A percentile compares a stretch with the other conserved stretches of the same genome.
These are phyloP conservation scores for Notodonta dromedarius DNA, from an alignment of 2,888 invertebrate genomes.

Conservation along the genomic window DNA sequence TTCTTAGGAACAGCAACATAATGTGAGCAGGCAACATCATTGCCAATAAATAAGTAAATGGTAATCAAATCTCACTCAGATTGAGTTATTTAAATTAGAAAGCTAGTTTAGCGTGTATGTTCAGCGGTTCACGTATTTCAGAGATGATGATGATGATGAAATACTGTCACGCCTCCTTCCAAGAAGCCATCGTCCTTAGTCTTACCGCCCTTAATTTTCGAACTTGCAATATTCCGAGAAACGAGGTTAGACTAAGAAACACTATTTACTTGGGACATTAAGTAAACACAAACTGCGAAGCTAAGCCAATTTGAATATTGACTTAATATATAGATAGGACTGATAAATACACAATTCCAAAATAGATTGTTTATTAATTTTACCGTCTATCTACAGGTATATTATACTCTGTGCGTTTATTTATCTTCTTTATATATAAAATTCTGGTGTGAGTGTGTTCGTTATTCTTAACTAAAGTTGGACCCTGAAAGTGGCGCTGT, in stretches of 20 bases:
- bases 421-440: no score
- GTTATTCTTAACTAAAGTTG: no score
- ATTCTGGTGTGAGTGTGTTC: no score
- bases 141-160: no score
- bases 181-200: not conserved
- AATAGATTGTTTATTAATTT: slow-evolving; percentile 2
- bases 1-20: no score
- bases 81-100: no score
- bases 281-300: slow-evolving; percentile 5
- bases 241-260: slow-evolving; percentile 18
- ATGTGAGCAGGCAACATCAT: no score
- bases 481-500: no score
- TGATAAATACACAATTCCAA: slow-evolving; percentile 19
- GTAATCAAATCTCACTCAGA: no score
- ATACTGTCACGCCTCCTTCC: not conserved
- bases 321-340: slow-evolving; percentile 14
- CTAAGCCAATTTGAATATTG: slow-evolving; percentile 9
- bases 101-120: no score
- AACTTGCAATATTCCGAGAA: slow-evolving; percentile 28
- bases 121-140: no score
- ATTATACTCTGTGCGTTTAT: not conserved
- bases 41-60: no score
- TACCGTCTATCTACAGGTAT: not conserved
- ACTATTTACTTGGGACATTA: slow-evolving; percentile 17
- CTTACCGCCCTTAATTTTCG: not conserved